Base-by-base conservation (phyloP, 2,113 vertebrate genomes). In the Coptodon bakossiorum region DNA sequence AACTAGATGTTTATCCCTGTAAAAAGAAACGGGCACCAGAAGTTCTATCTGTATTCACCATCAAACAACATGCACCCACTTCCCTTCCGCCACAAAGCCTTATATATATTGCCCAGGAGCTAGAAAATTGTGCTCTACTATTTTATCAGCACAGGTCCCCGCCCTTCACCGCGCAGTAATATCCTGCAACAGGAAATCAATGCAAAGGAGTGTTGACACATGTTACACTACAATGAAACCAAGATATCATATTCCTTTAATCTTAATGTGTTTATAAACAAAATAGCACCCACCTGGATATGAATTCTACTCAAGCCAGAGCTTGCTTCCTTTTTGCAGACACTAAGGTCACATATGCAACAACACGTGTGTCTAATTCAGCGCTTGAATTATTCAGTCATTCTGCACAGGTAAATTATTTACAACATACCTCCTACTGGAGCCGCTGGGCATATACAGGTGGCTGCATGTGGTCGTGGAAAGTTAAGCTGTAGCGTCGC, bases 371-470 rank as follows among this genome's bases (percentile, higher is more conserved):
- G 17, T 79, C 92, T 94, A 92, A 95, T 94, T 89, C 90, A 84
- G 63, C 29, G 5, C 19, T 84, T 96, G 5, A 95, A 96, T 96
- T 91, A 96, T 96, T 96, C 81, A 96, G 66, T 48, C 40, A 80
- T 71, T 87, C 83, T 82, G 89, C 66, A 56, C 53, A 85, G 50
- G 90, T 96, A 82, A 96, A 96, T 96, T 94, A 96, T 96, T 96
- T 88, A 96, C 86, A 14, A 27, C 57, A 38, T 71, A 59, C 45
- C 48, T 76, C 48, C 71, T 73, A 63, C 82, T 79, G 73, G 68
- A 82, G 57, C 68, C 57, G 19, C 79, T 59, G 88, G 76, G 78
- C 43, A 85, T 80, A 38, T 29, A 34, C 43, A 63, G 63, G 78
- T 76, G 61, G 78, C 34, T 31, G 52, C 56, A 66, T 31, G 36